Base-by-base conservation (phyloP, 1,140 invertebrate genomes). In the Brachionus angularis region DNA sequence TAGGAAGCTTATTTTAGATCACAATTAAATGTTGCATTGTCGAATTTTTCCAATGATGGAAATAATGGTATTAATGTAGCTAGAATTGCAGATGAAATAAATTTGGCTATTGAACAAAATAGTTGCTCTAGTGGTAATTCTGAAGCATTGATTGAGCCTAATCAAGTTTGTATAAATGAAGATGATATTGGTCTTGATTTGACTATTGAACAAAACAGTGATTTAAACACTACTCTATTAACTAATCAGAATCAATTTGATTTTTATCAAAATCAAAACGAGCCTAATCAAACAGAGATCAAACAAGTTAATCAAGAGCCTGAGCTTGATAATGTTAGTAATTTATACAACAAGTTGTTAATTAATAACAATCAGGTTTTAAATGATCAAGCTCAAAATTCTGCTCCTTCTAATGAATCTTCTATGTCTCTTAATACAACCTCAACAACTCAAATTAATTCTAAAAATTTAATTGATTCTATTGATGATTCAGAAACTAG, bases 231-330 rank as follows among this genome's bases (percentile, higher is more conserved):
- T 18, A 39, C 53, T 2, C n/a, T 58, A 29, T 23, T 58, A 7
- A 33, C 34, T 18, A 58, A 42, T 33, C 27, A 31, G 14, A 58
- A 27, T 58, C 53, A 42, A 58, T 58, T 58, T 27, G 53, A 58
- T 58, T 58, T 58, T 39, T 58, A 58, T 58, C 33, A 58, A 23
- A 29, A 67, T 50, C 12, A 67, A 67, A 50, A 18, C 62, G 10
- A 42, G 62, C 44, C 1, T 34, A 67, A 36, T 46, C 62, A 27
- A 42, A 46, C 29, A 46, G 33, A 25, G 36, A 46, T 67, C n/a
- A 47, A 42, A 46, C 62, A 34, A 39, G 47, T 25, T 47, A 67
- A 14, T 67, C 62, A 29, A 50, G 62, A 16, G 33, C 42, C n/a
- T 46, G 62, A 67, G 46, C 62, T 67, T 12, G 62, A 67, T 5